A percentile compares a stretch with the other conserved stretches of the same genome.
These are phyloP conservation scores for Takifugu flavidus DNA, from an alignment of 2,113 vertebrate genomes.

Conservation along the genomic window DNA sequence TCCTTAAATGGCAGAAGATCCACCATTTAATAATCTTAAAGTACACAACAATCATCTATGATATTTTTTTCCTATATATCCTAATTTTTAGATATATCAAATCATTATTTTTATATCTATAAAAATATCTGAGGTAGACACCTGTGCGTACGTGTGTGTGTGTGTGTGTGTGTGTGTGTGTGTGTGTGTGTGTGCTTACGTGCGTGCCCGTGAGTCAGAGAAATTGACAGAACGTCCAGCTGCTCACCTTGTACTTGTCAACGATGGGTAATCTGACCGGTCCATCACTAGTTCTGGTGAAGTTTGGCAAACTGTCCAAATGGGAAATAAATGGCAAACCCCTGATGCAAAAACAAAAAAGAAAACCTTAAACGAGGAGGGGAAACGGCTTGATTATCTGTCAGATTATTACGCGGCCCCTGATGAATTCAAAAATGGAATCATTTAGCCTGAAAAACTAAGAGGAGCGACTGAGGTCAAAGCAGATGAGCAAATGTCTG, in stretches of 20 bases:
- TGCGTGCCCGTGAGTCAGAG: background rate
- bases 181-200: too few relatives aligned
- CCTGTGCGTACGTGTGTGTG: conserved; percentile 8
- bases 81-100: too few relatives aligned
- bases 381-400: too few relatives aligned
- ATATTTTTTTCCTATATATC: background rate
- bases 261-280: conserved; percentile 97
- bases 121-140: background rate
- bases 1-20: too few relatives aligned
- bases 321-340: conserved; percentile 97
- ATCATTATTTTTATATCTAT: background rate
- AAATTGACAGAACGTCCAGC: conserved; percentile 2
- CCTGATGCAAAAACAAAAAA: conserved; percentile 63
- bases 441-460: too few relatives aligned
- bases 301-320: conserved; percentile 97
- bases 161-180: conserved; percentile 2
- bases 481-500: too few relatives aligned
- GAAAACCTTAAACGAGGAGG: background rate
- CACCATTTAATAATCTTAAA: too few relatives aligned
- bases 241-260: conserved; percentile 96
- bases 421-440: too few relatives aligned
- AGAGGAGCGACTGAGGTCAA: too few relatives aligned
- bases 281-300: conserved; percentile 90
- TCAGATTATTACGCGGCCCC: too few relatives aligned
- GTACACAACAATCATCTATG: too few relatives aligned